Evolutionary conservation across 2,797 vertebrate species (phyloP).

Genomic region (Orientallactaga sibirica): DNA sequence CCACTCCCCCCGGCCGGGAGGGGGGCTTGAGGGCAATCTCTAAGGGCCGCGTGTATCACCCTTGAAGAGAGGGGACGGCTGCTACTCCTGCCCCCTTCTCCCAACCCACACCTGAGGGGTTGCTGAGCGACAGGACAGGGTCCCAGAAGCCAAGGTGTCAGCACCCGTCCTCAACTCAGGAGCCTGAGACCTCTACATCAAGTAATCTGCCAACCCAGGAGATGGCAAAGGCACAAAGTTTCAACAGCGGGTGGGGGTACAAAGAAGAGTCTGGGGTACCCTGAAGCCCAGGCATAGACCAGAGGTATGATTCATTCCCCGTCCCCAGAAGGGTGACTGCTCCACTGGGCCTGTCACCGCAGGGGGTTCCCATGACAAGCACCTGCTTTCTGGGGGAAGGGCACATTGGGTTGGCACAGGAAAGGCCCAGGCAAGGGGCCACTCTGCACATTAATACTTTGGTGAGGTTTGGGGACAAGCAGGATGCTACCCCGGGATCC

Average conservation of each 20-base stretch:
- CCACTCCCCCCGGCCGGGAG: slow-evolving; percentile 49
- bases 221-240: slow-evolving; percentile 83
- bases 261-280: slow-evolving; percentile 41
- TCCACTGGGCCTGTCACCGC: slow-evolving; percentile 5
- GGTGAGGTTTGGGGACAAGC: slow-evolving; percentile 73
- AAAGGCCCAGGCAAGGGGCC: slow-evolving; percentile 60
- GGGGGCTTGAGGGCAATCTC: slow-evolving; percentile 24
- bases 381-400: slow-evolving; percentile 46
- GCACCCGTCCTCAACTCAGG: slow-evolving; percentile 57
- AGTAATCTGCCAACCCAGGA: slow-evolving; percentile 75
- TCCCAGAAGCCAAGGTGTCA: slow-evolving; percentile 46
- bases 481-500: slow-evolving; percentile 63
- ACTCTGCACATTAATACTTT: slow-evolving; percentile 79
- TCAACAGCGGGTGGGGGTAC: slow-evolving; percentile 5
- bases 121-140: slow-evolving; percentile 35
- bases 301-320: slow-evolving; percentile 48
- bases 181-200: slow-evolving; percentile 73
- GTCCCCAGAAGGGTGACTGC: slow-evolving; percentile 60
- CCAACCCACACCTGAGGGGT: not conserved
- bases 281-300: slow-evolving; percentile 69
- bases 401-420: slow-evolving; percentile 75
- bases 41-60: slow-evolving; percentile 20
- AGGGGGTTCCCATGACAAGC: slow-evolving; percentile 6
- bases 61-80: slow-evolving; percentile 11
- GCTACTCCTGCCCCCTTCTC: slow-evolving; percentile 56